Evolutionary conservation across 2,888 invertebrate species (phyloP).

Genomic region (Eupelmus urozonus): DNA sequence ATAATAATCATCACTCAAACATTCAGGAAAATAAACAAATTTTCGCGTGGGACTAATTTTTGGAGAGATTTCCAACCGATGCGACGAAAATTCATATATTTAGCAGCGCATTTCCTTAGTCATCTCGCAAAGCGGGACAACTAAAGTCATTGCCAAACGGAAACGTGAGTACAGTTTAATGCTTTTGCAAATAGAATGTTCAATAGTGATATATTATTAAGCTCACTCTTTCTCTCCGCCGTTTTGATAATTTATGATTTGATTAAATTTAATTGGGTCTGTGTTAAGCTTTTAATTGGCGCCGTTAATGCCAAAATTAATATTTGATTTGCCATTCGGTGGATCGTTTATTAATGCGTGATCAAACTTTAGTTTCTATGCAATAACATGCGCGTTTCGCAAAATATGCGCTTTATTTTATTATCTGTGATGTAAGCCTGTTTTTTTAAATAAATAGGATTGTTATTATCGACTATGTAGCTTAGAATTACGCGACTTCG

Average conservation of each 20-base stretch:
- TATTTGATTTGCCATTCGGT: not conserved
- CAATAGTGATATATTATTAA: conserved; percentile 20
- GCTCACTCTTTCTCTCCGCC: not conserved
- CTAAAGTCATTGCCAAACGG: conserved; percentile 38
- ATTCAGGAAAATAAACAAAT: not conserved
- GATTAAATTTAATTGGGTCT: conserved; percentile 15
- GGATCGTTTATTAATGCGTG: no score
- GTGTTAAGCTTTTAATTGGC: not conserved
- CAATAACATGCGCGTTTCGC: no score
- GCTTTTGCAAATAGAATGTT: conserved; percentile 27
- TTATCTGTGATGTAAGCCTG: no score
- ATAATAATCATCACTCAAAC: not conserved
- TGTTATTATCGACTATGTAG: no score
- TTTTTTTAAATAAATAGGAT: no score
- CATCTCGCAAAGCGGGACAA: conserved; percentile 2
- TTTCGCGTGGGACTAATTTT: not conserved
- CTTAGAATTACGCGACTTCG: no score
- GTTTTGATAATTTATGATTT: conserved; percentile 1
- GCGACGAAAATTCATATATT: conserved; percentile 9
- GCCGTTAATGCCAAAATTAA: conserved; percentile 13
- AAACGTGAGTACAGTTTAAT: conserved; percentile 13
- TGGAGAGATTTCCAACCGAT: not conserved
- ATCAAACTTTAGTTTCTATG: no score
- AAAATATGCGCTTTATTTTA: no score
- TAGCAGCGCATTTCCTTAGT: conserved; percentile 20